Evolutionary conservation across 2,113 vertebrate genomes (phyloP), one percentile per base, ranked within the genome.

Genomic region (Hymenochirus boettgeri): DNA sequence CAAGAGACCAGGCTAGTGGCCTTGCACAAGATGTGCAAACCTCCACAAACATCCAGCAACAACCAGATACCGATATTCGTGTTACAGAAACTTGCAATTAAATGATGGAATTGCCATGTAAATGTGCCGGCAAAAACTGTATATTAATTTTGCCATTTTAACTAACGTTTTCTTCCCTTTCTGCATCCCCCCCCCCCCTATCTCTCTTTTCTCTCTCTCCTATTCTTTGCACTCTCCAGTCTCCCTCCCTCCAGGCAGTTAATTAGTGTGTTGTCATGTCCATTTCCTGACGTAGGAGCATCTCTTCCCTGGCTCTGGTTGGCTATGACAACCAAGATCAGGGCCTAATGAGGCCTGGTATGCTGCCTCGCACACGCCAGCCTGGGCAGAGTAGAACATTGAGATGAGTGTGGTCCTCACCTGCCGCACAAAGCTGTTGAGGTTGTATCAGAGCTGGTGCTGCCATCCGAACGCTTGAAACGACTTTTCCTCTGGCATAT

Each of bases 391-490:
- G 29, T 53, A 52, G 31, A 52, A 24, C 64, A 58, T 10, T 51
- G 64, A n/a, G n/a, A 18, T 37, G 35, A 66, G 56, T 19, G 45
- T 45, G n/a, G 52, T 56, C 52, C 74, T 86, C 90, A 96, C 93
- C 92, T 96, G 93, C 72, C 93, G 87, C 70, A 98, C 92, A 25
- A 98, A 98, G 80, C 95, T 98, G n/a, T n/a, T n/a, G 21, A 97
- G n/a, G 95, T 96, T 31, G 95, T 98, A 82, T 98, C 95, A 0
- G 95, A 98, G 13, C 94, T 97, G 11, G 95, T 98, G 81, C 95
- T 98, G 70, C 95, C 95, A 47, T 97, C 94, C 0, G 95, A 98
- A 63, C 93, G 90, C 80, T 98, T 97, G 73, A 97, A 98, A 37
- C 93, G 89, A 65, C 93, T 94, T 85, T 95, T 98, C 74, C 93